These are phyloP conservation scores for Balearica regulorum DNA, from an alignment of 2,797 vertebrate genomes.

Conservation along the genomic window DNA sequence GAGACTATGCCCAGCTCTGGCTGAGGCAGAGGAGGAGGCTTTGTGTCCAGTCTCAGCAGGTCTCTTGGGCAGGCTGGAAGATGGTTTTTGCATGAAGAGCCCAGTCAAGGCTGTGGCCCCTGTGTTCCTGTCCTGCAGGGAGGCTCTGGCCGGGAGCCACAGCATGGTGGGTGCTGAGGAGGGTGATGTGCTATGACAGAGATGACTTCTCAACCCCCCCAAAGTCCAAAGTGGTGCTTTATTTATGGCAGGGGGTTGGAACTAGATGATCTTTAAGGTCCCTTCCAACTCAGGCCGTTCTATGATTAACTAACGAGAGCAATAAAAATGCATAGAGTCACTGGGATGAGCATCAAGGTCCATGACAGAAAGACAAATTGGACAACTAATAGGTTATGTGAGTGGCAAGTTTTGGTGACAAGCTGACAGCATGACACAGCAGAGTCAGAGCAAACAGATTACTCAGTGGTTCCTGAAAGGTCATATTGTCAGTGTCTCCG, in stretches of 20 bases:
- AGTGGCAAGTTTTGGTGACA: conserved; percentile 20
- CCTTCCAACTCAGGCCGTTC: too few relatives aligned
- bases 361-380: conserved; percentile 23
- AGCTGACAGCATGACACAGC: neutral
- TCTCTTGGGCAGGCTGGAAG: neutral
- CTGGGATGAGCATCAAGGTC: neutral
- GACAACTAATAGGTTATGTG: conserved; percentile 11
- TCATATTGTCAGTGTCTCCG: neutral
- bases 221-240: neutral
- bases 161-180: neutral
- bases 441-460: neutral
- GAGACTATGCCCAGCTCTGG: neutral
- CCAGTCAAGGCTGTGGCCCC: neutral
- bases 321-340: neutral
- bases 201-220: neutral
- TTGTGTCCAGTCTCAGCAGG: neutral
- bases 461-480: neutral
- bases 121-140: fast-evolving
- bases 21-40: neutral
- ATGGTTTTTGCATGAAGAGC: neutral
- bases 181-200: neutral
- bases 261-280: too few relatives aligned
- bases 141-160: neutral
- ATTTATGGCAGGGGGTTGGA: too few relatives aligned
- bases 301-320: neutral